Base-by-base conservation (phyloP, 2,113 vertebrate species). In the Eublepharis macularius region DNA sequence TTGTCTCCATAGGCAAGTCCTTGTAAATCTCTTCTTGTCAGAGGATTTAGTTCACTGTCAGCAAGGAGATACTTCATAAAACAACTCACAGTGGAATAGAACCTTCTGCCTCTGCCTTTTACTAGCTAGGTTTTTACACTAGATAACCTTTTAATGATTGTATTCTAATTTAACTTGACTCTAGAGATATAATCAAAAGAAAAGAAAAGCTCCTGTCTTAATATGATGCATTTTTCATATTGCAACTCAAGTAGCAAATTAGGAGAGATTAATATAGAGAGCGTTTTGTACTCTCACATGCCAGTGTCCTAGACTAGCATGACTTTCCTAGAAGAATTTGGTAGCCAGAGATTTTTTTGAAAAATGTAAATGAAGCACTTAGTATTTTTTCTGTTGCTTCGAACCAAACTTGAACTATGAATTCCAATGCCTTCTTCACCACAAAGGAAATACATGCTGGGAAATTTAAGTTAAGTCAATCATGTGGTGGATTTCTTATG, bases 41-140 rank as follows among this genome's bases (percentile, higher is more conserved):
- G 91, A 95, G 87, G 94, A 97, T 97, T 97, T 96, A 96, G 92
- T 92, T 96, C 93, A 90, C 90, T 94, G 94, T 94, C 94, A 96
- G 89, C 92, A 89, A 90, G 83, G 85, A 95, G 93, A 90, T 93
- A 93, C 88, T 96, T 95, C 93, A 94, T 94, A 93, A 95, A 96
- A 95, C 86, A 95, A 90, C 84, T 90, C 91, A 92, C 91, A 94
- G 80, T 93, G 92, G 91, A 94, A 91, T 84, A 86, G 19, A 94
- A 77, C 34, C 92, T 94, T 93, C 89, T 95, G 87, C 91, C 89
- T 92, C 87, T 91, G 91, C 84, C 88, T 89, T 94, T 94, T 91
- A 73, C 87, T 87, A 7, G 83, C 63, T 87, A 92, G 82, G 86
- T n/a, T 92, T 82, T 93, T 95, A 94, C 80, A 93, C 91, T 86